phyloP scores from a whole-genome alignment of 37 sponge, comb jelly and placozoan species.

The Spongilla lacustris region DNA sequence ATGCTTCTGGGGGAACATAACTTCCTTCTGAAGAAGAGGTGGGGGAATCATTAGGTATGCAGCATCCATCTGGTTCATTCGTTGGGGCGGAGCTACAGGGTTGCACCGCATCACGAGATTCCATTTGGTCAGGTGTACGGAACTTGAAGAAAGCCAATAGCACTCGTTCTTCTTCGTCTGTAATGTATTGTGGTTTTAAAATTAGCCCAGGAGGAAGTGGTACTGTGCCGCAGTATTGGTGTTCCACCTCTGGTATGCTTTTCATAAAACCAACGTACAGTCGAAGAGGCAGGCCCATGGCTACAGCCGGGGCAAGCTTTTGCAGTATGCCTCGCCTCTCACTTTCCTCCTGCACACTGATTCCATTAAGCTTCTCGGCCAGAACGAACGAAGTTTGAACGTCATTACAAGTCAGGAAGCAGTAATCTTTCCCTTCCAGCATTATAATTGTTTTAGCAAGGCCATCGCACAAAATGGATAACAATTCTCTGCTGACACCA shows the following conservation, averaged over 20 bases:
- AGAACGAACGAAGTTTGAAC: background rate
- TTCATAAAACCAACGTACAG: slow-evolving; percentile 46
- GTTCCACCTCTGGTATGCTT: slow-evolving; percentile 4
- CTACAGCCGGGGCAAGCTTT: slow-evolving; percentile 1
- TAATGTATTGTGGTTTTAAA: slow-evolving; percentile 48
- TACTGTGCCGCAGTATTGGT: background rate
- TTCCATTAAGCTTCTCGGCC: slow-evolving; percentile 32
- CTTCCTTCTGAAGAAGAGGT: background rate
- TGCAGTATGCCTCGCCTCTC: background rate
- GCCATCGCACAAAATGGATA: slow-evolving; percentile 18
- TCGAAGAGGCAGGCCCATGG: slow-evolving; percentile 49
- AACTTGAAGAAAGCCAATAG: slow-evolving; percentile 45
- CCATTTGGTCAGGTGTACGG: background rate
- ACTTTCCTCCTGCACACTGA: slow-evolving; percentile 31
- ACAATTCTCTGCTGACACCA: slow-evolving; percentile 39
- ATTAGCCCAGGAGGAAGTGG: slow-evolving; percentile 61
- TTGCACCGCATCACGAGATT: background rate
- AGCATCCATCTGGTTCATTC: background rate
- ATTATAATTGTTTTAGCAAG: slow-evolving; percentile 14
- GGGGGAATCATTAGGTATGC: background rate
- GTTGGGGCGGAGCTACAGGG: too few relatives aligned
- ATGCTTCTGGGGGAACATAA: background rate
- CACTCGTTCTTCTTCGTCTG: slow-evolving; percentile 41
- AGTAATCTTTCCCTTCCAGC: slow-evolving; percentile 43
- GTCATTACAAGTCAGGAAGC: slow-evolving; percentile 34